Evolutionary conservation across 2,113 vertebrate species (phyloP), one percentile per base, ranked within the genome.

Genomic region (Pardalotus punctatus): DNA sequence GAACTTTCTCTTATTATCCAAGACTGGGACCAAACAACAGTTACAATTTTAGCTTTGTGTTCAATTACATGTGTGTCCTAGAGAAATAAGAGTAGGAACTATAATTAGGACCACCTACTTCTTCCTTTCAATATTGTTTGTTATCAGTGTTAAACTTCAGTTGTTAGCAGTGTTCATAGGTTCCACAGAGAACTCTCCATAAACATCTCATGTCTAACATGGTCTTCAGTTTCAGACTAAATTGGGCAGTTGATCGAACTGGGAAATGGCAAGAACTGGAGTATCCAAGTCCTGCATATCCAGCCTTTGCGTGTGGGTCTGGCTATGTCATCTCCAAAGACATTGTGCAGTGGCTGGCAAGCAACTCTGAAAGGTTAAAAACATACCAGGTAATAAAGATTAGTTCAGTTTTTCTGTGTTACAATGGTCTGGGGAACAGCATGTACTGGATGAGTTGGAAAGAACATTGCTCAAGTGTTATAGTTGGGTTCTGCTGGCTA

Each of bases 191-290:
- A 38, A 23, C 36, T 80, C 38, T 81, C 33, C 81, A 2, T 19
- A 79, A 80, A 50, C 11, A 28, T 51, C 57, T 95, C 48, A 70
- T 1, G 0, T 58, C 83, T 64, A 29, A 65, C 38, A 3, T 40
- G 71, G 9, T 86, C 97, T 97, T 97, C 96, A 99, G 99, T 99
- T 99, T 99, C 98, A 98, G 99, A 72, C 97, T 99, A 97, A 99
- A 98, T 31, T 99, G 99, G 99, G 99, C 99, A 4, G 99, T 99
- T 93, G 99, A 99, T 96, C 98, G 99, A 29, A 98, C 99, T 2
- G 99, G 99, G 61, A 99, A 99, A 94, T 99, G 99, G 99, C 99
- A 99, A 97, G 99, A 99, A 95, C 96, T 99, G 95, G 99, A 99
- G 89, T 99, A 99, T 60, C 98, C 99, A 8, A 99, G 99, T 86